These are phyloP conservation scores for Ceratosolen solmsi DNA, from an alignment of 1,140 invertebrate genomes.

Conservation along the genomic window DNA sequence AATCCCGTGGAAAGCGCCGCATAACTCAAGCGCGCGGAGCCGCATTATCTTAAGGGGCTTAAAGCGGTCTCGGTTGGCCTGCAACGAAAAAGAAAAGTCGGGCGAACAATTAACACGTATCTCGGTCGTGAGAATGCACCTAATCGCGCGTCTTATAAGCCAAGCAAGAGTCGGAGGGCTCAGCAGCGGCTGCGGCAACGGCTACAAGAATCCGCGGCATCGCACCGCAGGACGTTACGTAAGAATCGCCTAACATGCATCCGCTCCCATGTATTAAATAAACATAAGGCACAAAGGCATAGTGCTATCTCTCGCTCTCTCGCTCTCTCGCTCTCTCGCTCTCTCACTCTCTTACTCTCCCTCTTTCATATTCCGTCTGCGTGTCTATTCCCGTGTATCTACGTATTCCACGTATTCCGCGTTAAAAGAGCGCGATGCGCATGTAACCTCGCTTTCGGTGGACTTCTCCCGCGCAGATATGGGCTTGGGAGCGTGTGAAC, in stretches of 20 bases:
- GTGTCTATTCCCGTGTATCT: background rate
- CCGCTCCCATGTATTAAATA: conserved; percentile 53
- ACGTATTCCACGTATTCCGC: conserved; percentile 14
- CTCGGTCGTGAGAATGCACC: conserved; percentile 45
- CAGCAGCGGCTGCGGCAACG: background rate
- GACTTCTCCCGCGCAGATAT: background rate
- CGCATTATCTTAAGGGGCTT: conserved; percentile 15
- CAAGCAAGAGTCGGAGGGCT: background rate
- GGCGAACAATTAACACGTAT: conserved; percentile 49
- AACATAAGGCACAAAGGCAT: conserved; percentile 43
- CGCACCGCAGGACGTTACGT: conserved; percentile 48
- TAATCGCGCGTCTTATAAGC: conserved; percentile 38
- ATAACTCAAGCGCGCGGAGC: background rate
- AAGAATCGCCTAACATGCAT: conserved; percentile 49
- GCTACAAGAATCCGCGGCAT: conserved; percentile 31
- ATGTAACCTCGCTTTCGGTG: conserved; percentile 15
- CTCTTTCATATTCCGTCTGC: background rate
- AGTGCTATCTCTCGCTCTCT: background rate
- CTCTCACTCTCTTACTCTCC: background rate
- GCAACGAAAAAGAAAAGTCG: conserved; percentile 7
- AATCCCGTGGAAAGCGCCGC: background rate
- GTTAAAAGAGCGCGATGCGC: conserved; percentile 31
- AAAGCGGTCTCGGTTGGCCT: conserved; percentile 1
- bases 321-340: background rate
- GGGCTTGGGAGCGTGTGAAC: conserved; percentile 42